Evolutionary conservation across 1,140 invertebrate species (phyloP).

Genomic region (Eumaeus atala): DNA sequence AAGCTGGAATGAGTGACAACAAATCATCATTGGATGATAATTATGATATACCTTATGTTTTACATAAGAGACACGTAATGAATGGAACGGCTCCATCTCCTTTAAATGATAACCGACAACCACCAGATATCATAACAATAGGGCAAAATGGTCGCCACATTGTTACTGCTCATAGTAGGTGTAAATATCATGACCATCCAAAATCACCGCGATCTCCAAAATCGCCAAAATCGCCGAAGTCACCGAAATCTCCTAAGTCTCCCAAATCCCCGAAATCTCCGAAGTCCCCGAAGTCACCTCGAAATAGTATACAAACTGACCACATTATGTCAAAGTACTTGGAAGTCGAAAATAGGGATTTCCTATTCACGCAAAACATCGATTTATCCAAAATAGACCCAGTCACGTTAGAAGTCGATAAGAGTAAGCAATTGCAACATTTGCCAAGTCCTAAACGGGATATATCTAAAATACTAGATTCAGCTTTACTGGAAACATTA

Average conservation of each 20-base stretch:
- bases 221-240: constrained; percentile 76
- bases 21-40: constrained; percentile 69
- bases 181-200: constrained; percentile 73
- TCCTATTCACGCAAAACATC: constrained; percentile 82
- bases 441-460: constrained; percentile 79
- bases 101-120: constrained; percentile 61
- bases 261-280: constrained; percentile 76
- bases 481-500: constrained; percentile 77
- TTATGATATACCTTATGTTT: constrained; percentile 86
- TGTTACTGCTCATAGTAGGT: constrained; percentile 59
- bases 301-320: constrained; percentile 67
- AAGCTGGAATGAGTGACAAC: constrained; percentile 62
- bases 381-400: constrained; percentile 82
- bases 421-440: constrained; percentile 76
- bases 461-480: constrained; percentile 79
- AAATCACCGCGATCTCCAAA: constrained; percentile 74
- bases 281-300: constrained; percentile 75
- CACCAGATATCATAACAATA: constrained; percentile 67
- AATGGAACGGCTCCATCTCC: constrained; percentile 83
- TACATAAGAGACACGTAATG: constrained; percentile 88
- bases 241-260: constrained; percentile 72
- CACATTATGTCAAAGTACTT: constrained; percentile 62
- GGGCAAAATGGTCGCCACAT: constrained; percentile 68
- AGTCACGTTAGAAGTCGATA: constrained; percentile 80
- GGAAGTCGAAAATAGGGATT: constrained; percentile 73